Conservation (phyloP, 2,797 vertebrate genomes). For the Epinephelus awoara region DNA sequence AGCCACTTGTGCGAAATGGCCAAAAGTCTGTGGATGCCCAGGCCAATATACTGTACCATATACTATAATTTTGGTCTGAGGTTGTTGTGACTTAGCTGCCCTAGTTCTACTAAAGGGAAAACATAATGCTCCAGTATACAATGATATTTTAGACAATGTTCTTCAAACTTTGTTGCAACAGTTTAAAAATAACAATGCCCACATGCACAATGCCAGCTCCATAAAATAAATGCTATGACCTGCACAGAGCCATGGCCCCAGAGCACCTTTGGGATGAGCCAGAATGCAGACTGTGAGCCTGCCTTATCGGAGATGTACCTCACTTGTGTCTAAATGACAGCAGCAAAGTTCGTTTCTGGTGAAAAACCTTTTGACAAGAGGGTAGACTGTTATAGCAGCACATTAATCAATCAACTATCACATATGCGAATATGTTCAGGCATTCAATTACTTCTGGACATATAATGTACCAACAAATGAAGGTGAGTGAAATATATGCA, state of each 20-base stretch:
- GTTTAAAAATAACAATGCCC: not conserved
- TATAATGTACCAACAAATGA: too few species aligned
- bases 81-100: not conserved
- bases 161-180: conserved; percentile 2
- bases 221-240: not conserved
- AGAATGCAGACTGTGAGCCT: not conserved
- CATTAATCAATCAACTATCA: too few species aligned
- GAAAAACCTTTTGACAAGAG: too few species aligned
- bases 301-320: not conserved
- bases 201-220: not conserved
- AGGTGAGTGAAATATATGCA: not conserved
- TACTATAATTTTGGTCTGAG: not conserved
- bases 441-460: not conserved
- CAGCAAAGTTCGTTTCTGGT: too few species aligned
- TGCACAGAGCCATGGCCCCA: not conserved
- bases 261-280: not conserved
- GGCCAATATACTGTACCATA: not conserved
- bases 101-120: not conserved
- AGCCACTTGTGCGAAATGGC: not conserved
- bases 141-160: not conserved
- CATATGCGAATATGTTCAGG: too few species aligned
- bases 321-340: not conserved
- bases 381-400: not conserved
- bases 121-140: not conserved
- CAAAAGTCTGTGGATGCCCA: not conserved